Evolutionary conservation across 2,888 invertebrate species (phyloP).

Genomic region (Poecilus cupreus): DNA sequence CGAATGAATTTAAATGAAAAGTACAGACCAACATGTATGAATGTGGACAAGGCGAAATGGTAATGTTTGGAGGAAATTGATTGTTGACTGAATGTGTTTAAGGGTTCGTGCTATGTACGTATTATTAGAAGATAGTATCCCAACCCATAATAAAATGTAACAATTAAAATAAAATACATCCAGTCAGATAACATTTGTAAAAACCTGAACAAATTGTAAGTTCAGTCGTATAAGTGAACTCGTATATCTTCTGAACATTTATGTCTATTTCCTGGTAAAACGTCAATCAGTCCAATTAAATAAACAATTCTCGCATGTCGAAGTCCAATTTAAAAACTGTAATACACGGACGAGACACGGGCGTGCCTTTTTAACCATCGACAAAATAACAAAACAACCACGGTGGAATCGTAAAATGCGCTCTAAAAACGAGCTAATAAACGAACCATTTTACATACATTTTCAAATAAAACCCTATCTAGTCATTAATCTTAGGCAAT

Average conservation of each 20-base stretch:
- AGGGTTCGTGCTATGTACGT: no score
- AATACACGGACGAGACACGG: constrained; percentile 11
- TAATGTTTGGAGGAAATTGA: no score
- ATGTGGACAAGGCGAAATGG: no score
- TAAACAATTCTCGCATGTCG: constrained; percentile 32
- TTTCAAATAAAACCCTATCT: constrained; percentile 51
- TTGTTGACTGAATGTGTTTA: no score
- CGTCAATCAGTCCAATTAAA: constrained; percentile 5
- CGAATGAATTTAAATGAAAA: no score
- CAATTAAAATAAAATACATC: no score
- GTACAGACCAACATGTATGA: no score
- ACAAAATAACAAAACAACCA: constrained; percentile 32
- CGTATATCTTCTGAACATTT: neutral
- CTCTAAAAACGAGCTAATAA: constrained; percentile 41
- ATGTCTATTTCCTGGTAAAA: constrained; percentile 1
- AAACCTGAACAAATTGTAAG: no score
- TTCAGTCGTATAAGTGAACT: no score
- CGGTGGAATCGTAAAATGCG: constrained; percentile 45
- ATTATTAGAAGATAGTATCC: no score
- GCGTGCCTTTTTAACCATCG: constrained; percentile 46
- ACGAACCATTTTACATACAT: constrained; percentile 51
- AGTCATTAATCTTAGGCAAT: constrained; percentile 51
- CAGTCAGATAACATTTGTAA: no score
- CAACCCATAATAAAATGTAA: no score
- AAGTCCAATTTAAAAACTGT: constrained; percentile 23